phyloP scores from a whole-genome alignment of 2,797 vertebrate genomes.

The Macropodus opercularis region DNA sequence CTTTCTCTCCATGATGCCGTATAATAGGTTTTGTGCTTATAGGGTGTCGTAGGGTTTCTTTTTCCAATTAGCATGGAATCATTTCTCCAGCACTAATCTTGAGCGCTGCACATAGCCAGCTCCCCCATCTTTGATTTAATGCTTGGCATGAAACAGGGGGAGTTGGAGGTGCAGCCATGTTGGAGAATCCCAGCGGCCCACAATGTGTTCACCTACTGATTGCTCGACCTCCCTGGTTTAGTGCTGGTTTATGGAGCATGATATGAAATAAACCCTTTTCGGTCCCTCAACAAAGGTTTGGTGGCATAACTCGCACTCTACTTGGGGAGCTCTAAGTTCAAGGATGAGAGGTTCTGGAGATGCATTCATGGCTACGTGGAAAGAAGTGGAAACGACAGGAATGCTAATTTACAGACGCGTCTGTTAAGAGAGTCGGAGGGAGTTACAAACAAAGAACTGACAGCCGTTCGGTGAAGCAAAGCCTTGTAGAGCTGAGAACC shows the following conservation, averaged over 20 bases:
- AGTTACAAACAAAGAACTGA: constrained; percentile 26
- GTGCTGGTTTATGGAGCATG: constrained; percentile 79
- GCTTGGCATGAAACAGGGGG: constrained; percentile 57
- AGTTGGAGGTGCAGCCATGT: constrained; percentile 60
- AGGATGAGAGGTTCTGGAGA: constrained; percentile 63
- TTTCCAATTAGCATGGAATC: constrained; percentile 76
- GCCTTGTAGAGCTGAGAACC: constrained; percentile 9
- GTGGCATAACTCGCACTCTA: constrained; percentile 58
- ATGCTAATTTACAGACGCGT: constrained; percentile 42
- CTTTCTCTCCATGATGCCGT: constrained; percentile 49
- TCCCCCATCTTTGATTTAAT: constrained; percentile 78
- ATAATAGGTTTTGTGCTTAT: constrained; percentile 70
- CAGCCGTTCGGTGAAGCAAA: constrained; percentile 12
- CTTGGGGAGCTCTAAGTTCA: constrained; percentile 53
- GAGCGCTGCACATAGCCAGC: constrained; percentile 40
- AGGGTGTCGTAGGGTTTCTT: constrained; percentile 68
- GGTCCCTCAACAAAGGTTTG: constrained; percentile 65
- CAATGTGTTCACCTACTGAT: constrained; percentile 73
- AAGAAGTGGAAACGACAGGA: constrained; percentile 10
- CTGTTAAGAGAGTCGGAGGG: constrained; percentile 27
- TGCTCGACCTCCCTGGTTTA: constrained; percentile 72
- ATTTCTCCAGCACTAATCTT: constrained; percentile 76
- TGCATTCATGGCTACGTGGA: constrained; percentile 40
- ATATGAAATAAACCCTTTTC: constrained; percentile 78
- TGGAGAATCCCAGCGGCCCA: constrained; percentile 60